Evolutionary conservation across 2,888 invertebrate genomes (phyloP), one percentile per base, ranked within the genome.

Genomic region (Selenia dentaria): DNA sequence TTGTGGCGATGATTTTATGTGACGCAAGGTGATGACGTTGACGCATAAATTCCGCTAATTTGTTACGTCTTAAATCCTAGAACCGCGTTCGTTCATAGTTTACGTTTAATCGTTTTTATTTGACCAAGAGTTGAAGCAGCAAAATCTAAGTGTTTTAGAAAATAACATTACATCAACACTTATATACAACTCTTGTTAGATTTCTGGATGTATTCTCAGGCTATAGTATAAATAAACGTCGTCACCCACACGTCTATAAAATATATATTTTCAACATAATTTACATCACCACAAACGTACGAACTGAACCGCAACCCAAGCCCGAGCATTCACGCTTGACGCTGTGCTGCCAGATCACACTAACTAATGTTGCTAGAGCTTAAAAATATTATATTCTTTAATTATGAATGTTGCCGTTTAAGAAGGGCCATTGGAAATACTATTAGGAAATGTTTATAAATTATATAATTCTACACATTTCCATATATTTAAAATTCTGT

Each of bases 321-420:
- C 89, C 88, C 88, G 87, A 86, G 81, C 88, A 89, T 89, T 89
- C 89, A 86, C 88, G 89, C 89, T 83, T 79, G 85, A 83, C 87
- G 83, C 69, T 73, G 76, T 74, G 73, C 64, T 63, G 68, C 69
- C 70, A 62, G 63, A 61, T 60, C 64, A 59, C 69, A 62, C 49
- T 16, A 13, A 12, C 14, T 6, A 28, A 47, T 54, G 47, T 46
- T 62, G 57, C 69, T 34, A 54, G 40, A 40, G 27, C 2, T 5
- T 6, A 18, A 31, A 33, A 13, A 25, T 14, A 9, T 6, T 3
- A 25, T 6, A 8, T 24, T 3, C 2, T 25, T 9, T 9, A 10
- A 6, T 25, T 10, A 2, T 2, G 10, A 10, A 1, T 10, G 10
- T 8, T 18, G 22, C 6, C 9, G 18, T 24, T 35, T 36, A 9